These are phyloP conservation scores for Gonatopus flavifemur DNA, from an alignment of 1,140 invertebrate genomes.

Conservation along the genomic window DNA sequence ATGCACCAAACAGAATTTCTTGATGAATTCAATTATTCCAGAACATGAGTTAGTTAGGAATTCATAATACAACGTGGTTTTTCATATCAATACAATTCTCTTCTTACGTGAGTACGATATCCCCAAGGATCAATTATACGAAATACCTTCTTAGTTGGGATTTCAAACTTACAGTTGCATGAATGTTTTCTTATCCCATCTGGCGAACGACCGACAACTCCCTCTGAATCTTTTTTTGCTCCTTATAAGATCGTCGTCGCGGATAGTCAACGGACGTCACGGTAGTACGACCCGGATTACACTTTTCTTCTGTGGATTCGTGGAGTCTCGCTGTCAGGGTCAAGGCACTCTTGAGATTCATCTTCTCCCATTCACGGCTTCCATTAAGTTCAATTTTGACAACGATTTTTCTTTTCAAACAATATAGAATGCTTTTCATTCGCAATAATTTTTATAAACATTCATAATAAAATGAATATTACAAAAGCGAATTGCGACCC, in stretches of 20 bases:
- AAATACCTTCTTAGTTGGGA: slow-evolving; percentile 16
- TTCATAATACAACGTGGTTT: no score
- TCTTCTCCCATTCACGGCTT: slow-evolving; percentile 8
- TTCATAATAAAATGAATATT: no score
- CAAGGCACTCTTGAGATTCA: slow-evolving; percentile 44
- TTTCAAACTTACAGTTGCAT: slow-evolving; percentile 17
- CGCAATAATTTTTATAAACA: no score
- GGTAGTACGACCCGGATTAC: slow-evolving; percentile 47
- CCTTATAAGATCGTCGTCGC: slow-evolving; percentile 28
- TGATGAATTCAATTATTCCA: no score
- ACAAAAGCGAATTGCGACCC: no score
- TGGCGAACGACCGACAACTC: slow-evolving; percentile 32
- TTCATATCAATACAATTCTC: no score
- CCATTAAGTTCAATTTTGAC: not conserved
- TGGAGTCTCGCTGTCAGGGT: slow-evolving; percentile 42
- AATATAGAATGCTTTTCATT: no score
- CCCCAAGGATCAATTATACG: slow-evolving; percentile 1
- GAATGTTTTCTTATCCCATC: slow-evolving; percentile 5
- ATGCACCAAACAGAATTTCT: no score
- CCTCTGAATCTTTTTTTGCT: slow-evolving; percentile 27
- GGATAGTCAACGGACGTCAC: slow-evolving; percentile 51
- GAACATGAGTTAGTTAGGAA: no score
- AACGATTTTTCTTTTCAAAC: not conserved
- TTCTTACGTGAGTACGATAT: no score
- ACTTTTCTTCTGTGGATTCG: slow-evolving; percentile 41